Percentiles rank a stretch among this genome's conserved stretches.
Evolutionary conservation across 2,888 invertebrate species (phyloP).

Genomic region (Cryptocephalus moraei): DNA sequence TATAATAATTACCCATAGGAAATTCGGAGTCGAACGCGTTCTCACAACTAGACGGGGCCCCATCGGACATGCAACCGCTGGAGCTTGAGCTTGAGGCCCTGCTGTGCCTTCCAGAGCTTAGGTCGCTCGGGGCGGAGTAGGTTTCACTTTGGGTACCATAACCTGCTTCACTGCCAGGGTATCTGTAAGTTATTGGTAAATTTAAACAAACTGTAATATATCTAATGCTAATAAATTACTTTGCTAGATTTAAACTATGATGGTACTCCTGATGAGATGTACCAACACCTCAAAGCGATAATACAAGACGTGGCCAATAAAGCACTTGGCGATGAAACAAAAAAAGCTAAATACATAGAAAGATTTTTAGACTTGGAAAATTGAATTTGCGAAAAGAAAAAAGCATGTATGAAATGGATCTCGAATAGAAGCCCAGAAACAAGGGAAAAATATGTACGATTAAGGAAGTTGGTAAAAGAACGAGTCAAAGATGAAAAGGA

Average conservation of each 20-base stretch:
- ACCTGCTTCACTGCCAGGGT: constrained; percentile 33
- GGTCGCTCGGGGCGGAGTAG: constrained; percentile 35
- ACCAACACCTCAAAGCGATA: too few species aligned
- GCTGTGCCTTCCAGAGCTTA: constrained; percentile 50
- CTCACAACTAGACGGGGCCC: constrained; percentile 61
- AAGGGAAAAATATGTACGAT: too few species aligned
- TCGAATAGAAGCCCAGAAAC: too few species aligned
- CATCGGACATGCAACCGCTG: constrained; percentile 76
- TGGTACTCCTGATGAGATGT: too few species aligned
- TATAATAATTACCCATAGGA: constrained; percentile 49
- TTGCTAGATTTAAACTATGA: neutral
- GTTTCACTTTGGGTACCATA: constrained; percentile 37
- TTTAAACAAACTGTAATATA: too few species aligned
- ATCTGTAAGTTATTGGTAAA: constrained; percentile 14
- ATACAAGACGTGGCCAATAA: neutral
- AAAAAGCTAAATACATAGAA: too few species aligned
- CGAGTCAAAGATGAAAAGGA: too few species aligned
- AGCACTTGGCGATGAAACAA: neutral
- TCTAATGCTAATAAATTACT: neutral
- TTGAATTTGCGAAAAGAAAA: too few species aligned
- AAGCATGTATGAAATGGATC: too few species aligned
- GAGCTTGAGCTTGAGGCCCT: constrained; percentile 77
- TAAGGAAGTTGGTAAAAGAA: too few species aligned
- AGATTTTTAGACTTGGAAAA: too few species aligned
- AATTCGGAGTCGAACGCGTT: constrained; percentile 66